These are phyloP conservation scores for Hermodice carunculata DNA, from an alignment of 2,888 invertebrate species.

Conservation along the genomic window DNA sequence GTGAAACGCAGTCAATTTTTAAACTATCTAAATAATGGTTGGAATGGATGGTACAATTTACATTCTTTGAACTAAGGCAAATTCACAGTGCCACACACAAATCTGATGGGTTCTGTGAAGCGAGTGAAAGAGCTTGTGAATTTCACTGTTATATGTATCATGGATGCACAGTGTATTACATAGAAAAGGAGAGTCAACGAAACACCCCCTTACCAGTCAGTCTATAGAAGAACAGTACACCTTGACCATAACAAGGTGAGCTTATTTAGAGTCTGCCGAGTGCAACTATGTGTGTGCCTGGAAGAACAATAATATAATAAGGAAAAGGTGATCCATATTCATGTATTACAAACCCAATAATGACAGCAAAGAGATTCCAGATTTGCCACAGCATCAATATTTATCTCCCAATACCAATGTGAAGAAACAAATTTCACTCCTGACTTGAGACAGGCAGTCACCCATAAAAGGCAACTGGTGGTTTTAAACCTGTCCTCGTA, in stretches of 20 bases:
- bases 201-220: neutral
- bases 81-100: neutral
- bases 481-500: no score
- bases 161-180: neutral
- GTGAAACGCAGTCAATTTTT: neutral
- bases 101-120: neutral
- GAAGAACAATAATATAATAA: no score
- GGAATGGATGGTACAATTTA: neutral
- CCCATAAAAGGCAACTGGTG: no score
- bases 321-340: no score
- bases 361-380: no score
- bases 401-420: neutral
- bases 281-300: neutral
- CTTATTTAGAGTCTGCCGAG: neutral
- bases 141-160: conserved; percentile 1
- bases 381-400: no score
- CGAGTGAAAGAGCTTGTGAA: neutral
- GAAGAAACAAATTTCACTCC: neutral
- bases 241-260: neutral
- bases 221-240: neutral
- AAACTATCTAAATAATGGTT: neutral
- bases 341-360: no score
- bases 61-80: neutral
- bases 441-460: no score
- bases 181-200: no score